A percentile compares a stretch with the other conserved stretches of the same genome.
These are phyloP conservation scores for Oxyruncus cristatus DNA, from an alignment of 2,113 vertebrate species.

Conservation along the genomic window DNA sequence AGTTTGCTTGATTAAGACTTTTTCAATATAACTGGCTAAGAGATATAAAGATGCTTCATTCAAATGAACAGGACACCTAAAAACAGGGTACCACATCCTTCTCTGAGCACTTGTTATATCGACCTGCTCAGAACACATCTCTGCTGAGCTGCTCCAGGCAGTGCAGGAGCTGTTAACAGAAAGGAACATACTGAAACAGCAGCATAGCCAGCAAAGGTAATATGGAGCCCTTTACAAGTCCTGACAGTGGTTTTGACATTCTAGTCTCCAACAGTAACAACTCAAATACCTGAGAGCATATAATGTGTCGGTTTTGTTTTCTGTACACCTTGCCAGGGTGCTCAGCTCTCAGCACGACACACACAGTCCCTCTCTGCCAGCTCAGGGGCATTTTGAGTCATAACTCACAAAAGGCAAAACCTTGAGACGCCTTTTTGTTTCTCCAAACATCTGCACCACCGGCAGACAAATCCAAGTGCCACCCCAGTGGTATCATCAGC, in stretches of 20 bases:
- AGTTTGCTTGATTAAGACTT: neutral
- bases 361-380: neutral
- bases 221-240: neutral
- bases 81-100: neutral
- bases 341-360: neutral
- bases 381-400: neutral
- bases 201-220: neutral
- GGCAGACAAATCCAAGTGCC: neutral
- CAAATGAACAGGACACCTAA: neutral
- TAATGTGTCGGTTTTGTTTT: fast-evolving
- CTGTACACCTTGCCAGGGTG: no score
- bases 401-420: neutral
- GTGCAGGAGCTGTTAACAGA: neutral
- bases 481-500: fast-evolving
- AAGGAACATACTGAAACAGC: neutral
- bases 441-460: neutral
- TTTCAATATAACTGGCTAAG: neutral
- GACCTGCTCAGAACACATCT: neutral
- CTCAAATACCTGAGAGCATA: neutral
- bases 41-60: neutral
- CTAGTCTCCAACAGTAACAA: neutral
- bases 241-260: neutral
- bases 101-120: fast-evolving
- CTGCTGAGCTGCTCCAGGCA: neutral
- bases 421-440: neutral